Evolutionary conservation across 53 echinoderm and acorn worm genomes (phyloP).

Genomic region (Stichopus horrens): DNA sequence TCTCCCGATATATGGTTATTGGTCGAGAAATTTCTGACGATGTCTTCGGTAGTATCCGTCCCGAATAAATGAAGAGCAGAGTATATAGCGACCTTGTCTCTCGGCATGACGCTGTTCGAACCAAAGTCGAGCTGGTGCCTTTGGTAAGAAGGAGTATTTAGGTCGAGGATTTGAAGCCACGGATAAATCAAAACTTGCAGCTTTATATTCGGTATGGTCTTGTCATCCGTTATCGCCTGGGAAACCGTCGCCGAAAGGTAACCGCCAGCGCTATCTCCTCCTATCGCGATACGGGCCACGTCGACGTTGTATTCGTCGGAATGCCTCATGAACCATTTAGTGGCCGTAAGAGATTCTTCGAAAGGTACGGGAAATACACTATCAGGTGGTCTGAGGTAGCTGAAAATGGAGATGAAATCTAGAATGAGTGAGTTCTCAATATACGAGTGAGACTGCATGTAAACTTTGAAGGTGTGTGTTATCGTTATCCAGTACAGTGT

Average conservation of each 20-base stretch:
- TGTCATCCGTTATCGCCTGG: constrained; percentile 68
- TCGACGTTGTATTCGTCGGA: constrained; percentile 69
- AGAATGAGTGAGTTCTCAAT: no score
- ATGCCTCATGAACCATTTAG: constrained; percentile 72
- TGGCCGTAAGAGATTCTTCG: constrained; percentile 72
- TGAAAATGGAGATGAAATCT: constrained; percentile 25
- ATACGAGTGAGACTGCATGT: no score
- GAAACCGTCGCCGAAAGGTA: constrained; percentile 74
- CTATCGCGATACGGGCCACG: constrained; percentile 62
- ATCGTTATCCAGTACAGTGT: no score
- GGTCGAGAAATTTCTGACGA: not conserved
- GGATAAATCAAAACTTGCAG: constrained; percentile 78
- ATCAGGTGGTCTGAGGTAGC: constrained; percentile 74
- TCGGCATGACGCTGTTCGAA: not conserved
- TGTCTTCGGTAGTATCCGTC: constrained; percentile 1
- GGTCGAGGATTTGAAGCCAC: constrained; percentile 73
- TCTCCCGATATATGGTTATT: constrained; percentile 27
- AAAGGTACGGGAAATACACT: constrained; percentile 74
- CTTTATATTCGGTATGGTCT: constrained; percentile 58
- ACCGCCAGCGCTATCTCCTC: constrained; percentile 93
- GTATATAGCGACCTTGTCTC: not conserved
- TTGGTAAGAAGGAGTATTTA: constrained; percentile 82
- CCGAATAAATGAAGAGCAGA: constrained; percentile 29
- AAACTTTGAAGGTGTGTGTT: no score
- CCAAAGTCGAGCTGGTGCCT: constrained; percentile 43